Percentiles rank a stretch among this genome's conserved stretches.
phyloP scores from a whole-genome alignment of 2,113 vertebrate genomes.

The Albula goreensis region DNA sequence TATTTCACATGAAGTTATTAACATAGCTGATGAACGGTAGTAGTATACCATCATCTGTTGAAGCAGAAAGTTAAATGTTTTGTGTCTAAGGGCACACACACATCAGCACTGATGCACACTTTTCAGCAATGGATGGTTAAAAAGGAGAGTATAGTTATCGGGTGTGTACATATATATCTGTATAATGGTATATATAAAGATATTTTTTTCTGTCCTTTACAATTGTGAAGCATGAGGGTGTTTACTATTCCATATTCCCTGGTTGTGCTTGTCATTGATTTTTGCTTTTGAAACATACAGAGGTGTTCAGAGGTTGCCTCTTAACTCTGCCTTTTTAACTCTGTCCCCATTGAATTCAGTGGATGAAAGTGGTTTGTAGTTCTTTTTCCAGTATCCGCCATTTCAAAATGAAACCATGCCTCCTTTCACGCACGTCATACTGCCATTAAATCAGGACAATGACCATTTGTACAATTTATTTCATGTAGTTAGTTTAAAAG shows the following conservation, averaged over 20 bases:
- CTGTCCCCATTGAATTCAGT: not conserved
- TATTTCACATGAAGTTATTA: not conserved
- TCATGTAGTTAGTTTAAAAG: not conserved
- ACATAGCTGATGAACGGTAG: not conserved
- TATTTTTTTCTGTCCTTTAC: conserved; percentile 20
- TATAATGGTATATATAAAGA: conserved; percentile 31
- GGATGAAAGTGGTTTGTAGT: not conserved
- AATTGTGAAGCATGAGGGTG: conserved; percentile 66
- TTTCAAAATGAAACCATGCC: no score
- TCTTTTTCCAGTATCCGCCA: no score
- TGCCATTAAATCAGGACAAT: not conserved
- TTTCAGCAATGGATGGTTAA: conserved; percentile 56
- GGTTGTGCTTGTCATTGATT: conserved; percentile 36
- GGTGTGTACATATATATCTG: conserved; percentile 33
- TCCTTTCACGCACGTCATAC: not conserved
- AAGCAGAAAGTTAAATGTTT: not conserved
- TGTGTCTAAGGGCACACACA: not conserved
- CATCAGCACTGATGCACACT: conserved; percentile 24
- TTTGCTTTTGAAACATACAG: conserved; percentile 5
- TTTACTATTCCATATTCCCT: conserved; percentile 55
- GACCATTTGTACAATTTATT: not conserved
- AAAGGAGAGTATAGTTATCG: conserved; percentile 52
- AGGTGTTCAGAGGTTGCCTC: not conserved
- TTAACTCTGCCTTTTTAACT: not conserved
- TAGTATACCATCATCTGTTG: not conserved